Evolutionary conservation across 2,113 vertebrate genomes (phyloP).

Genomic region (Fregata magnificens): DNA sequence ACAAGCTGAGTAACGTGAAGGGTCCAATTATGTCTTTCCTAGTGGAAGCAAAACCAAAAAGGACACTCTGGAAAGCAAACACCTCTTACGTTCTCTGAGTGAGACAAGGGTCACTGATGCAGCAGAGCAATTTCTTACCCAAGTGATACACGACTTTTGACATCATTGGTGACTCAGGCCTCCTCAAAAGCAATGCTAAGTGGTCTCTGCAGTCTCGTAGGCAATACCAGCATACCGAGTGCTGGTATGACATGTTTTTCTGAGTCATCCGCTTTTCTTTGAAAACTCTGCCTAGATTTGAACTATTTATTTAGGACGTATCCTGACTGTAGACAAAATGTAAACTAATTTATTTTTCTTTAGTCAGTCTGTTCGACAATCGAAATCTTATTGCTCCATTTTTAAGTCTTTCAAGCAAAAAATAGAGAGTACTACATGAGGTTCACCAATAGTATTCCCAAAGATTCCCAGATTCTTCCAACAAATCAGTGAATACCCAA

Average conservation of each 20-base stretch:
- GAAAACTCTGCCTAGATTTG: neutral
- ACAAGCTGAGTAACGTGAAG: neutral
- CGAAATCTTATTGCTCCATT: neutral
- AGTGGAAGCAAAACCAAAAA: neutral
- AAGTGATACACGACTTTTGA: neutral
- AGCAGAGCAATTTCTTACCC: neutral
- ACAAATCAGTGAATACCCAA: neutral
- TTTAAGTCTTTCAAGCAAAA: neutral
- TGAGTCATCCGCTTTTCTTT: neutral
- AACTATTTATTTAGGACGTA: neutral
- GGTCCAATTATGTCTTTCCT: neutral
- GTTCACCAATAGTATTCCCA: neutral
- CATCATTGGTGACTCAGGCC: neutral
- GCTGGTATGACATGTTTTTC: neutral
- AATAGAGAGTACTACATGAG: neutral
- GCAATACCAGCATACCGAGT: neutral
- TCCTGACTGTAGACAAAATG: neutral
- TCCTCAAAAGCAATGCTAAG: neutral
- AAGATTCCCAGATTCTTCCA: neutral
- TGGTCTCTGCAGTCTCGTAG: neutral
- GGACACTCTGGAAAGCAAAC: neutral
- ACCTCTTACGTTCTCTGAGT: neutral
- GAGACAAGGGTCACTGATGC: neutral
- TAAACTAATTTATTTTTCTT: neutral
- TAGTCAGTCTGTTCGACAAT: neutral